Percentiles rank a stretch among this genome's conserved stretches.
These are phyloP conservation scores for Psittacara wagleri DNA, from an alignment of 2,113 vertebrate genomes.

Conservation along the genomic window DNA sequence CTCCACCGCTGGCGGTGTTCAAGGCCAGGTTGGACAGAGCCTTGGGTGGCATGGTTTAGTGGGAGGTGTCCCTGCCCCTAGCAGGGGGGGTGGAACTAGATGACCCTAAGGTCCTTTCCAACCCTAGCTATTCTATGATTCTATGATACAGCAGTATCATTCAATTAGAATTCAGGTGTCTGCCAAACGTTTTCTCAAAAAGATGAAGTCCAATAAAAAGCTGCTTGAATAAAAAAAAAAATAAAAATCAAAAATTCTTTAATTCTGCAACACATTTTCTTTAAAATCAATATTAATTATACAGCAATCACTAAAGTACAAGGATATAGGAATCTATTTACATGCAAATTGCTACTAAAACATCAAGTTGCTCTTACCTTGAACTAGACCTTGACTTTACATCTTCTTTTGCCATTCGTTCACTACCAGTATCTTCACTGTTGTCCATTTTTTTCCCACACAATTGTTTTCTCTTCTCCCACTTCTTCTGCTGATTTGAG, in stretches of 20 bases:
- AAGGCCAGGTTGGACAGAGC: too few species aligned
- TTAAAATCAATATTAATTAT: background rate
- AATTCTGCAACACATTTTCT: background rate
- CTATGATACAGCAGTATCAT: background rate
- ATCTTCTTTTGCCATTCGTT: slow-evolving; percentile 69
- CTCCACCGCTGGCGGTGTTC: too few species aligned
- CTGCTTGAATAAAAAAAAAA: background rate
- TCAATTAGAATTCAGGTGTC: background rate
- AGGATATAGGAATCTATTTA: background rate
- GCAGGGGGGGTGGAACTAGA: too few species aligned
- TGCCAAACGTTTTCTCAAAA: background rate
- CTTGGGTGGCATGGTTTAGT: too few species aligned
- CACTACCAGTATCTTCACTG: background rate
- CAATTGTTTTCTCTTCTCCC: slow-evolving; percentile 62
- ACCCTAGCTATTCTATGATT: too few species aligned
- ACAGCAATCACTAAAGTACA: background rate
- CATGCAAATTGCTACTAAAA: background rate
- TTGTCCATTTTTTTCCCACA: slow-evolving; percentile 41
- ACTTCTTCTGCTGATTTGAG: slow-evolving; percentile 66
- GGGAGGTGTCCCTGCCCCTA: too few species aligned
- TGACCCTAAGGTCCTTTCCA: too few species aligned
- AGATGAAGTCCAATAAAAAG: background rate
- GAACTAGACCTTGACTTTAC: slow-evolving; percentile 62
- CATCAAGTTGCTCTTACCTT: slow-evolving; percentile 64
- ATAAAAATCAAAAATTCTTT: background rate